Conservation (phyloP, 2,113 vertebrate genomes). For the Sialia sialis region DNA sequence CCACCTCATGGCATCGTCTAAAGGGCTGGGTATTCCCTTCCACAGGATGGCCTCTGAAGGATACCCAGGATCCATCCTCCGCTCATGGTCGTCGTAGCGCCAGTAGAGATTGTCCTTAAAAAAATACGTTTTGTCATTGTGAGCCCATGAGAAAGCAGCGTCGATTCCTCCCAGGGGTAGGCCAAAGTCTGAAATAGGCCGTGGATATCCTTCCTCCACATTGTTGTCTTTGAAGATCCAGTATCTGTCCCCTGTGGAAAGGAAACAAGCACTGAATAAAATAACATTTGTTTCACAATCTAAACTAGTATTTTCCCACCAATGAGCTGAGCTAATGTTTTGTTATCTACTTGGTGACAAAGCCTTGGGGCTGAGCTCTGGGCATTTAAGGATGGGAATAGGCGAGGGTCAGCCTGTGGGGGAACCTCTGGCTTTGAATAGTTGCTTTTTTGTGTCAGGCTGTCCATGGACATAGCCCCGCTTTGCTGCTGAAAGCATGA, state of each 20-base stretch:
- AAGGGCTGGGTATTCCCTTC: conserved; percentile 85
- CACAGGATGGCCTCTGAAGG: conserved; percentile 84
- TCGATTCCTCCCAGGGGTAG: conserved; percentile 86
- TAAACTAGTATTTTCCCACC: background rate
- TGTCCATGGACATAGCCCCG: rapidly evolving
- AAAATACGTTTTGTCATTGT: conserved; percentile 96
- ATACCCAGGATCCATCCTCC: conserved; percentile 88
- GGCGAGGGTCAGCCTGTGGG: background rate
- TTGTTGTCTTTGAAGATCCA: conserved; percentile 98
- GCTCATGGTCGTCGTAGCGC: conserved; percentile 86
- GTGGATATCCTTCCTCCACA: conserved; percentile 92
- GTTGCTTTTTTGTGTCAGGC: background rate
- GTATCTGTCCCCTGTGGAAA: conserved; percentile 85
- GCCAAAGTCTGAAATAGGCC: conserved; percentile 89
- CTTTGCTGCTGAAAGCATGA: background rate
- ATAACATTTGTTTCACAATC: background rate
- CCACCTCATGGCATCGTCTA: conserved; percentile 95
- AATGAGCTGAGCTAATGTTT: background rate
- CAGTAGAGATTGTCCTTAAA: conserved; percentile 92
- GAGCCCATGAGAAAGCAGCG: conserved; percentile 89
- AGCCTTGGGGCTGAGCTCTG: background rate
- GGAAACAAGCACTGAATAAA: background rate
- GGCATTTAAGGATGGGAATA: background rate
- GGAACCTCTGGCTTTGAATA: background rate
- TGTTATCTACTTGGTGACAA: background rate